phyloP scores from a whole-genome alignment of 2,797 vertebrate species.

The Sebastes kiyomatsui region DNA sequence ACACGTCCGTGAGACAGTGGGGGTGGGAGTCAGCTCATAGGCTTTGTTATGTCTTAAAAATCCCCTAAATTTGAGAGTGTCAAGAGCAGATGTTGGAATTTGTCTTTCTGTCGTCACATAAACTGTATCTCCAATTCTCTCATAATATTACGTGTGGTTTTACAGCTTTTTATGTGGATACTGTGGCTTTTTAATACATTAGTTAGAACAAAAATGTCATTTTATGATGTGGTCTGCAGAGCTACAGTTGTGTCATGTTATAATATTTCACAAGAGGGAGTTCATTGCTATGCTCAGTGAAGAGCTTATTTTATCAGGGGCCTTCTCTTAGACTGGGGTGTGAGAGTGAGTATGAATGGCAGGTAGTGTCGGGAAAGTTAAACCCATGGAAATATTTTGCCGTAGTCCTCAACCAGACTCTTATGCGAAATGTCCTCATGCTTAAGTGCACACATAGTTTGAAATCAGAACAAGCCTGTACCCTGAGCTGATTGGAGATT shows the following conservation, averaged over 20 bases:
- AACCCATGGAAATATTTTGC: conserved; percentile 11
- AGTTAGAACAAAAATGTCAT: not conserved
- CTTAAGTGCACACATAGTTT: not conserved
- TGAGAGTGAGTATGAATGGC: conserved; percentile 10
- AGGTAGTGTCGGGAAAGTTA: not conserved
- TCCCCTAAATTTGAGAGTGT: not conserved
- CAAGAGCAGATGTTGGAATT: not conserved
- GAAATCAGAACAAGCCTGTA: conserved; percentile 16
- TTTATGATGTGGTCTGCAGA: not conserved
- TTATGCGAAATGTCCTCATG: not conserved
- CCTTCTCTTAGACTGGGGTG: not conserved
- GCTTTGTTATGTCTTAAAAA: not conserved
- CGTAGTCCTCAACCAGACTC: not conserved
- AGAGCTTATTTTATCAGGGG: not conserved
- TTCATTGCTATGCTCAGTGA: not conserved
- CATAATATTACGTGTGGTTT: not conserved
- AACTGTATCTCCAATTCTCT: not conserved
- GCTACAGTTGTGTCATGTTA: not conserved
- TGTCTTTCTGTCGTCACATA: not conserved
- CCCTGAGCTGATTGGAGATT: conserved; percentile 76
- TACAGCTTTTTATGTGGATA: not conserved
- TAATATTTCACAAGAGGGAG: not conserved
- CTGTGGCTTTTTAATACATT: not conserved
- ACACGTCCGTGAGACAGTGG: not conserved
- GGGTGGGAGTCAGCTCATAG: not conserved